Conservation (phyloP, 2,888 invertebrate species). For the Erebia epiphron region DNA sequence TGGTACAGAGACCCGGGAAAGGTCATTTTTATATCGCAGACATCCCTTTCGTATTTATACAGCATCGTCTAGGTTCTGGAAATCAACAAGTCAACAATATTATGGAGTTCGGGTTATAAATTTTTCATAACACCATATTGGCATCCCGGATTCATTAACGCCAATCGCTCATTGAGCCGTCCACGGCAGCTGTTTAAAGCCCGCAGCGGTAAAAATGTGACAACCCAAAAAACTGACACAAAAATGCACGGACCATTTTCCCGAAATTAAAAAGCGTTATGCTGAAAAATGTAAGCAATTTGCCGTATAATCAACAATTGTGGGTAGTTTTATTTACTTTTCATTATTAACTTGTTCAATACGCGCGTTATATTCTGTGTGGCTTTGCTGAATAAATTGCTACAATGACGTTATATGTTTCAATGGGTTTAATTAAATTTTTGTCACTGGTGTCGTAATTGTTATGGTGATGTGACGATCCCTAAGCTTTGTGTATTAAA, state of each 20-base stretch:
- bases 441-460: neutral
- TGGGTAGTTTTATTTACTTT: slow-evolving; percentile 36
- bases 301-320: slow-evolving; percentile 28
- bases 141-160: slow-evolving; percentile 25
- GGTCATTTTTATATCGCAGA: no score
- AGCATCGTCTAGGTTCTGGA: no score
- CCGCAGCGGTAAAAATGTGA: slow-evolving; percentile 28
- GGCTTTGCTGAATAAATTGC: slow-evolving; percentile 5
- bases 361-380: slow-evolving; percentile 13
- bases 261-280: slow-evolving; percentile 35
- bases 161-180: slow-evolving; percentile 29
- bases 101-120: slow-evolving; percentile 5
- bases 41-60: no score
- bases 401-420: slow-evolving; percentile 12
- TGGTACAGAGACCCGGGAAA: no score
- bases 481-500: neutral
- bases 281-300: slow-evolving; percentile 35
- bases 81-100: neutral
- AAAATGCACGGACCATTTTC: slow-evolving; percentile 26
- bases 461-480: neutral
- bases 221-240: slow-evolving; percentile 17
- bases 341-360: slow-evolving; percentile 32
- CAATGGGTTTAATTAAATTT: slow-evolving; percentile 11
- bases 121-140: slow-evolving; percentile 19
- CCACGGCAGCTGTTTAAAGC: slow-evolving; percentile 26